Conservation (phyloP, 2,888 invertebrate genomes). For the Plagodis dolabraria region DNA sequence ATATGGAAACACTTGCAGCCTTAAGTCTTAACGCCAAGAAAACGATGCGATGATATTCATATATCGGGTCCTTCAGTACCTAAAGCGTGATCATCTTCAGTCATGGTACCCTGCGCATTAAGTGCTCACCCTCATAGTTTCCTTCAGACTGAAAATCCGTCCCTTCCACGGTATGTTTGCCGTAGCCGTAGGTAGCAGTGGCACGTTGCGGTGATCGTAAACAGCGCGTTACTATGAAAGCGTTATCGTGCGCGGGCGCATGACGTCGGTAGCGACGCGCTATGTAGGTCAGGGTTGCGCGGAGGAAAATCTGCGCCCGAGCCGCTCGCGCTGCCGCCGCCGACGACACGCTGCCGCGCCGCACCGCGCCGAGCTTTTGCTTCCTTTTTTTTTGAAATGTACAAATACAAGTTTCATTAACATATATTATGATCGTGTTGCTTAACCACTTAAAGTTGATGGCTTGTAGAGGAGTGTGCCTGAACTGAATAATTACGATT, state of each 20-base stretch:
- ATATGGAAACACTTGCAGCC: no score
- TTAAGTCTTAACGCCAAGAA: no score
- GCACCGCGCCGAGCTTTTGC: conserved; percentile 19
- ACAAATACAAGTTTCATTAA: no score
- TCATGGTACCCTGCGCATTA: no score
- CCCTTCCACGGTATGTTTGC: neutral
- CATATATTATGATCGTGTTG: no score
- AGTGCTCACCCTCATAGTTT: no score
- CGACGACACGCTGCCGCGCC: neutral
- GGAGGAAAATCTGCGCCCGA: conserved; percentile 45
- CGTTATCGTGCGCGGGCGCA: conserved; percentile 30
- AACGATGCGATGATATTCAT: no score
- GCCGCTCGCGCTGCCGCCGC: neutral
- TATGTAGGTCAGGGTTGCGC: conserved; percentile 39
- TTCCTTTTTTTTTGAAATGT: conserved; percentile 11
- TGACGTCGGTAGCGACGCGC: conserved; percentile 28
- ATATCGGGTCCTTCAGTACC: no score
- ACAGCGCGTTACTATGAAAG: conserved; percentile 35
- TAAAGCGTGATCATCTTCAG: no score
- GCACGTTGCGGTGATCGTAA: conserved; percentile 15
- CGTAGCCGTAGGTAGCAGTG: neutral
- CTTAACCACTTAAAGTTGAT: no score
- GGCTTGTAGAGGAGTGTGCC: no score
- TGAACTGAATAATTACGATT: no score
- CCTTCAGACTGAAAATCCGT: neutral